Evolutionary conservation across 2,888 invertebrate species (phyloP).

Genomic region (Cryptus armator): DNA sequence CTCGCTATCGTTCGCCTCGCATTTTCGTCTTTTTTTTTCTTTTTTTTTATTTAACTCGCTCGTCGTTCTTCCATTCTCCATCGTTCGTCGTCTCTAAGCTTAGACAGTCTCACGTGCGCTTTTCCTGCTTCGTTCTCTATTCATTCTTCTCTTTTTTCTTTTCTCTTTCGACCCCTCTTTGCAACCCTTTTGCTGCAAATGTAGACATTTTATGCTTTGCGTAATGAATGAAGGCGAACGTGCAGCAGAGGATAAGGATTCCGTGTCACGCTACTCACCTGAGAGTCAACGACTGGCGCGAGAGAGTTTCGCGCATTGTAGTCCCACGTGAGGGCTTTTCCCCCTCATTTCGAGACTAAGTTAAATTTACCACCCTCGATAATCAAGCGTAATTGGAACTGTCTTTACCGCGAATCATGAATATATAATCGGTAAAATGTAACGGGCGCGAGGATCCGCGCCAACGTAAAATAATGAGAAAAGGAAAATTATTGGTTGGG

Average conservation of each 20-base stretch:
- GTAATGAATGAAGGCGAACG: conserved; percentile 43
- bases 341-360: too few species aligned
- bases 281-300: conserved; percentile 34
- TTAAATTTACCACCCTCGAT: too few species aligned
- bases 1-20: conserved; percentile 25
- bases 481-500: too few species aligned
- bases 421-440: too few species aligned
- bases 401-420: too few species aligned
- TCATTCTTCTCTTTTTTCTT: conserved; percentile 25
- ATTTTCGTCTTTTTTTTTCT: conserved; percentile 4
- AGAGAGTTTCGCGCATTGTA: background rate
- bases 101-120: conserved; percentile 6
- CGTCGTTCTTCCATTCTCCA: conserved; percentile 19
- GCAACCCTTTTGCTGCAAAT: conserved; percentile 54
- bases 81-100: conserved; percentile 18
- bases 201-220: conserved; percentile 52
- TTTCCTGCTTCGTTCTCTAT: conserved; percentile 7
- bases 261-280: conserved; percentile 30
- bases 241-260: conserved; percentile 15
- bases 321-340: background rate
- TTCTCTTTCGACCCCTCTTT: conserved; percentile 16
- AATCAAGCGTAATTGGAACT: too few species aligned
- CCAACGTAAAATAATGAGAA: too few species aligned
- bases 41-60: conserved; percentile 21
- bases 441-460: too few species aligned